These are phyloP conservation scores for Crocidura indochinensis DNA, from an alignment of 2,797 vertebrate species.

Conservation along the genomic window DNA sequence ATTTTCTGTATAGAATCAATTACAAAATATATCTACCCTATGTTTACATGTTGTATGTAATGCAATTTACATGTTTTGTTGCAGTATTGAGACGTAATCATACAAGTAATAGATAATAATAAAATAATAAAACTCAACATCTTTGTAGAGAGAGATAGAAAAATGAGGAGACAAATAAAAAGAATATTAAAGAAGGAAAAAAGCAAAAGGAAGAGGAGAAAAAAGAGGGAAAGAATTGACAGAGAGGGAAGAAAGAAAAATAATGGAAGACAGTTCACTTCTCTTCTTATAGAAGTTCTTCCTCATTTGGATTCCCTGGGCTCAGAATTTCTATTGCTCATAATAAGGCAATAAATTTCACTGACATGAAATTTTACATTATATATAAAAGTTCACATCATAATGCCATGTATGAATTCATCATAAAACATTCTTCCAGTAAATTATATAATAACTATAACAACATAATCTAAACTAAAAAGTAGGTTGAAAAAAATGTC, in stretches of 20 bases:
- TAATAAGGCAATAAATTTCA: slow-evolving; percentile 8
- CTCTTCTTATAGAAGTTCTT: background rate
- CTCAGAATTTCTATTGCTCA: background rate
- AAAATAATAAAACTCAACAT: background rate
- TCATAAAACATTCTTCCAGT: slow-evolving; percentile 6
- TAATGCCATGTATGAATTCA: background rate
- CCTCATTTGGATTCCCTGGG: background rate
- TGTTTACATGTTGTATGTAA: slow-evolving; percentile 10
- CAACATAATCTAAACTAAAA: slow-evolving; percentile 47
- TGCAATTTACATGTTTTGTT: background rate
- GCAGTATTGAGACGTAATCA: background rate
- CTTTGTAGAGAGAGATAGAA: background rate
- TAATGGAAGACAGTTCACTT: background rate
- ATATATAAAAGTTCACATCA: background rate
- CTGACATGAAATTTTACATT: slow-evolving; percentile 27
- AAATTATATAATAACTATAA: background rate
- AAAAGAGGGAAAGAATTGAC: background rate
- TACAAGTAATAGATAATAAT: background rate
- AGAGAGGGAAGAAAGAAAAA: too few relatives aligned
- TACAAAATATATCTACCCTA: background rate
- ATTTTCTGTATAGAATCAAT: slow-evolving; percentile 28
- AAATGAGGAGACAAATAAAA: background rate
- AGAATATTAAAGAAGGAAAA: too few relatives aligned
- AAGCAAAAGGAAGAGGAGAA: background rate
- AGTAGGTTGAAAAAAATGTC: slow-evolving; percentile 29